Conservation (phyloP, 2,113 vertebrate species). For the Pardalotus punctatus region DNA sequence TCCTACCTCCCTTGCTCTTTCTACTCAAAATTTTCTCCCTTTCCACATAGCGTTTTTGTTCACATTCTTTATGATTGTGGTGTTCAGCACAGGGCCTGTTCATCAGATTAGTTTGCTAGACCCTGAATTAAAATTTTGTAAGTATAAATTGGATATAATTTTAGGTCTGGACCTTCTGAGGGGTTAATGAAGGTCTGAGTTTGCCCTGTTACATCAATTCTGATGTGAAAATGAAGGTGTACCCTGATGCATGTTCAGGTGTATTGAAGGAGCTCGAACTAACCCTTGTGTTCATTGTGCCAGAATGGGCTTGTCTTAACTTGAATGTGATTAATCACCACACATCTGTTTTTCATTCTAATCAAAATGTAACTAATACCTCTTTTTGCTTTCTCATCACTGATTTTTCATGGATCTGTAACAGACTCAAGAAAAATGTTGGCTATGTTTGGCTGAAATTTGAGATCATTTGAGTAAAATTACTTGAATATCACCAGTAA, state of each 20-base stretch:
- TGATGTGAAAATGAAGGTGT: background rate
- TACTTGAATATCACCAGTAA: background rate
- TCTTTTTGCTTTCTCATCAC: constrained; percentile 58
- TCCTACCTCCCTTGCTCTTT: background rate
- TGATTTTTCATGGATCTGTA: constrained; percentile 34
- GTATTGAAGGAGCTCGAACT: background rate
- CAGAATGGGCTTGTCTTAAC: background rate
- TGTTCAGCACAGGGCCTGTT: background rate
- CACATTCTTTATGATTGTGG: background rate
- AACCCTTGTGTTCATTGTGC: background rate
- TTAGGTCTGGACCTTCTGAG: background rate
- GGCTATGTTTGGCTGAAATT: background rate
- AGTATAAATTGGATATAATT: background rate
- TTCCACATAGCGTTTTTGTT: background rate
- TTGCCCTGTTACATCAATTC: background rate
- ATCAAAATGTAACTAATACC: constrained; percentile 64
- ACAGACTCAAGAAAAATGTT: background rate
- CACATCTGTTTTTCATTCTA: constrained; percentile 81
- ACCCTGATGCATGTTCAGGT: background rate
- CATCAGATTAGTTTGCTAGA: background rate
- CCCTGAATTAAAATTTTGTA: background rate
- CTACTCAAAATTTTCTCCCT: background rate
- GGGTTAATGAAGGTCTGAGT: background rate
- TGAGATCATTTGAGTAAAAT: background rate
- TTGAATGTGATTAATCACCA: constrained; percentile 54